Conservation (phyloP, 2,888 invertebrate species). For the Drosophila emarginata region DNA sequence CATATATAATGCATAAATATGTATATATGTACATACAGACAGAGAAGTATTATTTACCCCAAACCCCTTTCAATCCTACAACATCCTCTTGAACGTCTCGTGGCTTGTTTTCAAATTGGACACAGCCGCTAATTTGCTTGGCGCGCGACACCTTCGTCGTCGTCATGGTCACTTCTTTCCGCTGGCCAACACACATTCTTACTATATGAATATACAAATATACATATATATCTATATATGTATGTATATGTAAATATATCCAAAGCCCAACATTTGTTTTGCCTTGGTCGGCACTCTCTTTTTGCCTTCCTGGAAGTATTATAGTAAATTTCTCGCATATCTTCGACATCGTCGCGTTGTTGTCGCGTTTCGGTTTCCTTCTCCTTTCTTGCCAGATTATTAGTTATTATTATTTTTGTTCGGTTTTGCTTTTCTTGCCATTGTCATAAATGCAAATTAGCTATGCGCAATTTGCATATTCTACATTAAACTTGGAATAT, state of each 20-base stretch:
- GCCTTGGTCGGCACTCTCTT: slow-evolving; percentile 55
- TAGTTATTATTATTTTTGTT: slow-evolving; percentile 66
- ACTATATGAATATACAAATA: slow-evolving; percentile 15
- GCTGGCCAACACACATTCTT: slow-evolving; percentile 55
- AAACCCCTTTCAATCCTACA: slow-evolving; percentile 1
- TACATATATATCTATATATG: not conserved
- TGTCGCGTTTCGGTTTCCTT: slow-evolving; percentile 52
- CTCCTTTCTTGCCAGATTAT: slow-evolving; percentile 54
- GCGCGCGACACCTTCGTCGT: slow-evolving; percentile 70
- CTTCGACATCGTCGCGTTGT: slow-evolving; percentile 50
- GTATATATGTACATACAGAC: not conserved
- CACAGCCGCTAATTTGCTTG: slow-evolving; percentile 79
- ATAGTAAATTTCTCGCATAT: slow-evolving; percentile 78
- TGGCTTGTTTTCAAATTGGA: slow-evolving; percentile 77
- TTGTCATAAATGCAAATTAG: slow-evolving; percentile 73
- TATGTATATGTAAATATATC: not conserved
- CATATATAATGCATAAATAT: no score
- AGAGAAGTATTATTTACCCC: not conserved
- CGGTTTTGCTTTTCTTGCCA: slow-evolving; percentile 27
- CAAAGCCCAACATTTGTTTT: slow-evolving; percentile 44
- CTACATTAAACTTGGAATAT: slow-evolving; percentile 61
- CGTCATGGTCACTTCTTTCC: slow-evolving; percentile 68
- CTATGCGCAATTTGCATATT: slow-evolving; percentile 75
- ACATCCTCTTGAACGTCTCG: slow-evolving; percentile 29
- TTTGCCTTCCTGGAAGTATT: slow-evolving; percentile 74